These are phyloP conservation scores for Peribatodes rhomboidaria DNA, from an alignment of 2,888 invertebrate species.

Conservation along the genomic window DNA sequence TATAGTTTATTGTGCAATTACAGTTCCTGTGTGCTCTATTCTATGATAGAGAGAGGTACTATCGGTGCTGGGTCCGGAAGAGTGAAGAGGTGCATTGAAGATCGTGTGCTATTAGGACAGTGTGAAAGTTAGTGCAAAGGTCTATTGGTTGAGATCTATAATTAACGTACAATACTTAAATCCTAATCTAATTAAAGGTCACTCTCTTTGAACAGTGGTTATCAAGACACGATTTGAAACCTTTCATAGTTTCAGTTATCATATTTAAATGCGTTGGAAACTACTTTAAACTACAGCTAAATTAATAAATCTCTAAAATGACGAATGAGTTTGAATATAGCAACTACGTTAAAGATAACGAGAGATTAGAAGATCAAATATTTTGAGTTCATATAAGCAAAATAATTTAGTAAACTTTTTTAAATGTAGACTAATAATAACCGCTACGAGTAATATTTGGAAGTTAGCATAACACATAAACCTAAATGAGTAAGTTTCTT, in stretches of 20 bases:
- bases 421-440: too few species aligned
- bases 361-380: background rate
- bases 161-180: constrained; percentile 42
- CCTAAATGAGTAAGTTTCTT: too few species aligned
- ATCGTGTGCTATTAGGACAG: constrained; percentile 77
- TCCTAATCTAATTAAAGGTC: background rate
- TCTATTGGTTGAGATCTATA: constrained; percentile 80
- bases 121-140: constrained; percentile 80
- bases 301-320: background rate
- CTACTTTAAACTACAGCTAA: background rate
- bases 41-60: constrained; percentile 79
- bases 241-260: background rate
- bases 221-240: background rate
- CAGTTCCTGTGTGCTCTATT: constrained; percentile 73
- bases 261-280: background rate
- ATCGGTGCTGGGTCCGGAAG: constrained; percentile 69
- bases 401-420: too few species aligned
- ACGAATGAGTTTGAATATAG: background rate
- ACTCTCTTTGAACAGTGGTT: background rate
- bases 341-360: background rate
- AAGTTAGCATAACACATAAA: too few species aligned
- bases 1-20: constrained; percentile 77
- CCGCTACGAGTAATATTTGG: too few species aligned
- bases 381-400: background rate
- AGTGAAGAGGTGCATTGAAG: constrained; percentile 80